Conservation (phyloP, 2,888 invertebrate species). For the Choreutis nemorana region DNA sequence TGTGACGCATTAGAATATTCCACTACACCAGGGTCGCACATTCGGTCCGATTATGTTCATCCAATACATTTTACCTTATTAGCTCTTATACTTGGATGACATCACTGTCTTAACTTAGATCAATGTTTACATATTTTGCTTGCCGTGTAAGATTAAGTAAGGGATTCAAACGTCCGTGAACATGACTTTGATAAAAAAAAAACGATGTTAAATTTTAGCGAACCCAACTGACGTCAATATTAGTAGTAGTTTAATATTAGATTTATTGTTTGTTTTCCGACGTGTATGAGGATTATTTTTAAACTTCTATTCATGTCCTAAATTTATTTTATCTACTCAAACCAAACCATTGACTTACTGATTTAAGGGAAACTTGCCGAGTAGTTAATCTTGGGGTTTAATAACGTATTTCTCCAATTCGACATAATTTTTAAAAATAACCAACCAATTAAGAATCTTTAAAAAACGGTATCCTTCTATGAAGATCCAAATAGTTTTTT, state of each 20-base stretch:
- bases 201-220: constrained; percentile 18
- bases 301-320: too few species aligned
- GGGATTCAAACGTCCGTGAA: constrained; percentile 20
- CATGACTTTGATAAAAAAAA: constrained; percentile 19
- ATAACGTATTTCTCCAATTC: too few species aligned
- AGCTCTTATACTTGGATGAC: constrained; percentile 36
- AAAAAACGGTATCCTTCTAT: too few species aligned
- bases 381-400: too few species aligned
- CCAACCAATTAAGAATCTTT: too few species aligned
- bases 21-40: constrained; percentile 16
- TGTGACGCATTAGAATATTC: constrained; percentile 43
- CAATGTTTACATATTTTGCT: constrained; percentile 27
- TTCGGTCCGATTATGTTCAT: constrained; percentile 25
- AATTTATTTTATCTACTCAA: constrained; percentile 1
- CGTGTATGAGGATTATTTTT: too few species aligned
- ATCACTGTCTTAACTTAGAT: constrained; percentile 39
- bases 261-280: too few species aligned
- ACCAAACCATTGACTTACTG: constrained; percentile 10
- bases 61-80: constrained; percentile 31
- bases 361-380: too few species aligned
- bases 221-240: constrained; percentile 11
- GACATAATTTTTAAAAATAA: too few species aligned
- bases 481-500: too few species aligned
- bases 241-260: too few species aligned
- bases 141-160: constrained; percentile 5